Conservation (phyloP, 1,140 invertebrate species). For the Atopsyche davidsoni region DNA sequence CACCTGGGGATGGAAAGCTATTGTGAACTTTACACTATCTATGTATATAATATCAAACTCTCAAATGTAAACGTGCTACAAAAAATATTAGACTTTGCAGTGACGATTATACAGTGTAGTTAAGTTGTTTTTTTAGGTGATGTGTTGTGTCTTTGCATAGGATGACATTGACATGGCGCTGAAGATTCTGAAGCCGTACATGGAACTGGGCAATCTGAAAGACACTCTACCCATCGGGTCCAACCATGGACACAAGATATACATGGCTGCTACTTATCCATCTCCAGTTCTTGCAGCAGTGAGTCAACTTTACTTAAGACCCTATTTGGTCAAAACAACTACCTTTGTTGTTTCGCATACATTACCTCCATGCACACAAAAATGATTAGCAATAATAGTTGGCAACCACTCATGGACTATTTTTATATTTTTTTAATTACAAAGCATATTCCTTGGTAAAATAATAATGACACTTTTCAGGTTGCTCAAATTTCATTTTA, state of each 20-base stretch:
- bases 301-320: no score
- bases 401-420: no score
- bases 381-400: no score
- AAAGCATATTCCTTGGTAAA: no score
- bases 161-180: slow-evolving; percentile 58
- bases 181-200: slow-evolving; percentile 49
- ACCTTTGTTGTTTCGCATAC: no score
- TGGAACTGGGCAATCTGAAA: slow-evolving; percentile 39
- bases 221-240: slow-evolving; percentile 47
- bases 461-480: no score
- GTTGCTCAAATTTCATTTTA: no score
- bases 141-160: slow-evolving; percentile 37
- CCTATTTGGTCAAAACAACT: no score
- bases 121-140: slow-evolving; percentile 12
- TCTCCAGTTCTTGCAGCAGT: no score
- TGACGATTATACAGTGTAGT: slow-evolving; percentile 2
- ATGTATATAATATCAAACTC: not conserved
- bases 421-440: no score
- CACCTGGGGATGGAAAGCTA: no score
- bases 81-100: not conserved
- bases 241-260: slow-evolving; percentile 51
- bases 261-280: slow-evolving; percentile 29
- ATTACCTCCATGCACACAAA: no score
- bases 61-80: not conserved
- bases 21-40: not conserved